Base-by-base conservation (phyloP, 2,888 invertebrate species). In the Agrochola litura region DNA sequence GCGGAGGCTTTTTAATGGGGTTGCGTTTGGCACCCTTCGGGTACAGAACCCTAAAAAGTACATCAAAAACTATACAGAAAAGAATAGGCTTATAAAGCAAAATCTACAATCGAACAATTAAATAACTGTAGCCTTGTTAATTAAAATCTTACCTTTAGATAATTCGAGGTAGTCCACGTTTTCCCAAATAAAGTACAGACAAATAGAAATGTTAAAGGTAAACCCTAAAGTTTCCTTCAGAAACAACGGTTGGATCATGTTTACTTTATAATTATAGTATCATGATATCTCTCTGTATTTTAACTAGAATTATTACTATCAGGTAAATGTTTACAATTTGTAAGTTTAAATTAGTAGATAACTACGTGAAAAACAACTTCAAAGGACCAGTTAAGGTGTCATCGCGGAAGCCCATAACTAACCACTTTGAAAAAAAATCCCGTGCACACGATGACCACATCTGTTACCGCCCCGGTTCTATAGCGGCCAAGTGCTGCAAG, bases 251-350 rank as follows among this genome's bases (percentile, higher is more conserved):
- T 14, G 75, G 61, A 30, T 80, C 75, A 80, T 78, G 82, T 82
- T 30, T 77, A 75, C 70, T 67, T 79, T 79, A 76, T 88, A 88
- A 88, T 88, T 82, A 37, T 37, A 86, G 82, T 81, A 77, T 76
- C 67, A 64, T 68, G 67, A 65, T 52, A 58, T 43, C 43, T 52
- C 43, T 16, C 41, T 8, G 43, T 52, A 43, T 52, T 73, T 52
- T 22, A 52, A 58, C n/a, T 30, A 52, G 16, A 67, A 68, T 77
- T 25, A 77, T 54, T 54, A 60, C 25, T 37, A 60, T 25, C 14
- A 2, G 37, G 37, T 73, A 1, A 30, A 46, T n/a, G 46, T 56
- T 37, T 16, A 37, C 14, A n/a, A 16, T 56, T 64, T 37, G 6
- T 56, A 19, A n/a, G 3, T 64, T 64, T 1, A 37, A 61, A 73